These are phyloP conservation scores for Anas platyrhynchos DNA, from an alignment of 2,113 vertebrate genomes.

Conservation along the genomic window DNA sequence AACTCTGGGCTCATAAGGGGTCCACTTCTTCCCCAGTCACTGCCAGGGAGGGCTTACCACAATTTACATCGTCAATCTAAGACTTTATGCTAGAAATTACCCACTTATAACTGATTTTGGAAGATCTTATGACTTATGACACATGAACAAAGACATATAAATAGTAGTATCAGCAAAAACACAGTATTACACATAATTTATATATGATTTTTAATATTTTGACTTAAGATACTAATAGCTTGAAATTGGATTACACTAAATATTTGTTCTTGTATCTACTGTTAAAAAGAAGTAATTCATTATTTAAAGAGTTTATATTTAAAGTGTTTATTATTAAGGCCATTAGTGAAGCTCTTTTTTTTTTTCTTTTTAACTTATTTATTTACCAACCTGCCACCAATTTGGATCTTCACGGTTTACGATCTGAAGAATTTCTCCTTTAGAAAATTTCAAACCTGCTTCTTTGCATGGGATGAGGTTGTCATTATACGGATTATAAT, in stretches of 20 bases:
- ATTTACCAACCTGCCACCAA: slow-evolving; percentile 95
- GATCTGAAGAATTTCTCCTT: slow-evolving; percentile 96
- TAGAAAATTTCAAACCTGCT: slow-evolving; percentile 93
- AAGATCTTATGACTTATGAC: not conserved
- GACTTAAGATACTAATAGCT: not conserved
- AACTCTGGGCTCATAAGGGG: not conserved
- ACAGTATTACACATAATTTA: not conserved
- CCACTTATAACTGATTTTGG: not conserved
- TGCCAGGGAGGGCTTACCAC: not conserved
- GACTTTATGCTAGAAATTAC: not conserved
- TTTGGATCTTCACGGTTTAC: slow-evolving; percentile 97
- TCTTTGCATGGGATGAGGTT: slow-evolving; percentile 98
- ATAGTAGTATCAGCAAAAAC: not conserved
- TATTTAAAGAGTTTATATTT: not conserved
- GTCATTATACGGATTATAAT: slow-evolving; percentile 95
- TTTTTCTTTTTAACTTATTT: not conserved
- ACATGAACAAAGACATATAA: not conserved
- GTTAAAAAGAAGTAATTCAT: not conserved
- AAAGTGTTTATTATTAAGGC: not conserved
- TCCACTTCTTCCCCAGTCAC: not conserved
- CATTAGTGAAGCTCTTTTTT: not conserved
- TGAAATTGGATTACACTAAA: not conserved
- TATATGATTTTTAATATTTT: not conserved
- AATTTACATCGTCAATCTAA: not conserved
- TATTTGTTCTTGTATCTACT: not conserved